Conservation (phyloP, 2,888 invertebrate genomes). For the Xestia rhomboidea region DNA sequence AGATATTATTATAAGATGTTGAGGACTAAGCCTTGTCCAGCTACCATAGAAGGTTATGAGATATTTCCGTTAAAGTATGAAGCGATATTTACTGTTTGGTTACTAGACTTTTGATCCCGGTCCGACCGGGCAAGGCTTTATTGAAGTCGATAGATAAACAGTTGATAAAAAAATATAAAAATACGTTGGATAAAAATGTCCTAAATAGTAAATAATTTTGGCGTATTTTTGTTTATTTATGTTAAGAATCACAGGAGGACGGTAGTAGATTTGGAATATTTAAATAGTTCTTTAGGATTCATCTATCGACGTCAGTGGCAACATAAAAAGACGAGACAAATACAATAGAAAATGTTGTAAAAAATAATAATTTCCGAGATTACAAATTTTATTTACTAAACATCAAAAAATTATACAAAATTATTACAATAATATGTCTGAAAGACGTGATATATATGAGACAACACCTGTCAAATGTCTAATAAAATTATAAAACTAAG, state of each 20-base stretch:
- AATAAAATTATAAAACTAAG: constrained; percentile 21
- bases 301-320: constrained; percentile 52
- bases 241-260: constrained; percentile 56
- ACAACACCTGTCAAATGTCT: constrained; percentile 11
- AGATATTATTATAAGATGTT: constrained; percentile 8
- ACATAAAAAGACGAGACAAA: neutral
- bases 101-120: constrained; percentile 6
- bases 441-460: neutral
- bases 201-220: constrained; percentile 41
- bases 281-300: constrained; percentile 1
- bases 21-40: constrained; percentile 25
- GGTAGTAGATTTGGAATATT: constrained; percentile 26
- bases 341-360: constrained; percentile 25
- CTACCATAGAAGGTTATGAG: neutral
- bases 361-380: constrained; percentile 40
- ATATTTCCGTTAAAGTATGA: neutral
- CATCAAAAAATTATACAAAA: constrained; percentile 8
- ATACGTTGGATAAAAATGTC: constrained; percentile 16
- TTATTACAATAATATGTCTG: constrained; percentile 1
- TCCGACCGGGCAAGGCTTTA: constrained; percentile 29
- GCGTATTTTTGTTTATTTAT: constrained; percentile 15
- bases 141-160: constrained; percentile 57
- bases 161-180: constrained; percentile 26
- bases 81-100: constrained; percentile 4
- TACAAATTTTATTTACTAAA: constrained; percentile 26